These are phyloP conservation scores for Machimus atricapillus DNA, from an alignment of 2,888 invertebrate species.

Conservation along the genomic window DNA sequence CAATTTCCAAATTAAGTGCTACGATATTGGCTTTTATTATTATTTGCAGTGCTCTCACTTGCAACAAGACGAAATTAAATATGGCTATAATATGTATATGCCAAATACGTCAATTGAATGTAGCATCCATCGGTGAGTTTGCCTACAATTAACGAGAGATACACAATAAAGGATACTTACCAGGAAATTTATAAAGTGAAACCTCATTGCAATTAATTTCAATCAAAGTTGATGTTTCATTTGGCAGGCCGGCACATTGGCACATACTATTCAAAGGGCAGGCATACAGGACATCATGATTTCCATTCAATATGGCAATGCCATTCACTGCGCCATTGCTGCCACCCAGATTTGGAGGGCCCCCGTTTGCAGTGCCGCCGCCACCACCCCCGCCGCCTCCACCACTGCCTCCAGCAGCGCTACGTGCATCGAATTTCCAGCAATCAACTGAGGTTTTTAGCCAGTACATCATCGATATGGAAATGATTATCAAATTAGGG, in stretches of 20 bases:
- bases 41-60: neutral
- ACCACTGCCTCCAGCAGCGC: slow-evolving; percentile 49
- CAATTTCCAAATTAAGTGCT: neutral
- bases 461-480: slow-evolving; percentile 60
- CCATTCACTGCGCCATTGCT: slow-evolving; percentile 46
- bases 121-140: neutral
- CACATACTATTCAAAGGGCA: slow-evolving; percentile 63
- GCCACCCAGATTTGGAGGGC: slow-evolving; percentile 22
- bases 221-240: slow-evolving; percentile 62
- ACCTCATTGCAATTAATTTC: slow-evolving; percentile 64
- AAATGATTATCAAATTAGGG: slow-evolving; percentile 57
- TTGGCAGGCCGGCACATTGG: slow-evolving; percentile 62
- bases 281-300: slow-evolving; percentile 60
- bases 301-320: slow-evolving; percentile 56
- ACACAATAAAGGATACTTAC: slow-evolving; percentile 53
- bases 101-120: neutral
- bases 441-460: slow-evolving; percentile 57
- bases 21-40: neutral
- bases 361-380: slow-evolving; percentile 43
- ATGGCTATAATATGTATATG: neutral
- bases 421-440: slow-evolving; percentile 60
- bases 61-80: neutral
- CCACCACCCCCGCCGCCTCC: slow-evolving; percentile 51
- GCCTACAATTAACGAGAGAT: neutral
- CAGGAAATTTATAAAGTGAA: slow-evolving; percentile 63